Base-by-base conservation (phyloP, 2,797 vertebrate species). In the Phrynocephalus forsythii region DNA sequence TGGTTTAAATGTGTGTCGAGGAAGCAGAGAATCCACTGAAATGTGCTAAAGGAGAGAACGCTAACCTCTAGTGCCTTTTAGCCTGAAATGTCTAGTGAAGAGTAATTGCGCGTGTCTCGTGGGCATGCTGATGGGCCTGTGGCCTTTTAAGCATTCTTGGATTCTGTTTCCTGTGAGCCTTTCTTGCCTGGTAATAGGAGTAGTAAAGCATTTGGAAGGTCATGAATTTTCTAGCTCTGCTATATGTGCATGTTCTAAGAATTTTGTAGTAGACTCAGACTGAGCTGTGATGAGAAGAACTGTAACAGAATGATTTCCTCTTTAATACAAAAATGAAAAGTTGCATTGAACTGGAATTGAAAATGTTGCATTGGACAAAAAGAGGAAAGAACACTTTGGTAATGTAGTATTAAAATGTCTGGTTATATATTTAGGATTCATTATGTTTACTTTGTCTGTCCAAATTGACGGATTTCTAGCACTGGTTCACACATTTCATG, bases 401-500 rank as follows among this genome's bases (percentile, higher is more conserved):
- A 28, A 60, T 28, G n/a, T 38, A 22, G 20, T 24, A 24, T 38
- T 75, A 33, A 56, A 2, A 84, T 38, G 63, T 82, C 20, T 44
- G 71, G 52, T 52, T 67, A 69, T 38, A 76, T 3, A 52, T 60
- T 63, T 22, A 56, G 52, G 52, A 56, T 56, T 7, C 26, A 38
- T 33, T 82, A 16, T 85, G 73, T 77, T 83, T 15, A 83, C 69
- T 5, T 71, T 89, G 79, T 22, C 60, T 90, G n/a, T 88, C 16
- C 24, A 1, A 69, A 38, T 44, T 69, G 50, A 89, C 68, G 8
- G 30, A 81, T 86, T 15, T 6, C 11, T 95, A 48, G 86, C 82
- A 79, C 11, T 68, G 28, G 50, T 76, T 84, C 2, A 66, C 38
- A 82, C 71, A 20, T 1, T 80, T 73, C 15, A 66, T 91, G 82